Percentiles rank a stretch among this genome's conserved stretches.
Conservation (phyloP, 2,888 invertebrate species). For the Megalurothrips usitatus region DNA sequence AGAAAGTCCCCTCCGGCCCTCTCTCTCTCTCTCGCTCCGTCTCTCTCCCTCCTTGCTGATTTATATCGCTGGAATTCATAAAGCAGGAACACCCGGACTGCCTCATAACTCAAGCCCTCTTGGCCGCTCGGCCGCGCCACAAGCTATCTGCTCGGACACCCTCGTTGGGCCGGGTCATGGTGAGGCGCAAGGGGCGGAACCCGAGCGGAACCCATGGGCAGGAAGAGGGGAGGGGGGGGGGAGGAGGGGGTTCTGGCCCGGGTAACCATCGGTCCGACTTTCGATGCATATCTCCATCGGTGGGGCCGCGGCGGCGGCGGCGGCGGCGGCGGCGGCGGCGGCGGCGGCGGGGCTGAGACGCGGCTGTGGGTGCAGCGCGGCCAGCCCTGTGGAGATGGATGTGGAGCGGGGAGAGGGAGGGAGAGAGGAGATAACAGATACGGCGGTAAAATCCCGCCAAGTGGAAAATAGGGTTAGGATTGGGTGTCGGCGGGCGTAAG, state of each 20-base stretch:
- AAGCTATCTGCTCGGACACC: slow-evolving; percentile 24
- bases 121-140: slow-evolving; percentile 13
- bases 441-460: slow-evolving; percentile 5
- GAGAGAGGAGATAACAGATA: neutral
- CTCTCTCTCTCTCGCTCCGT: too few relatives aligned
- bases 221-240: neutral
- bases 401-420: neutral
- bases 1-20: too few relatives aligned
- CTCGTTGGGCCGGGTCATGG: neutral
- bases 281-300: slow-evolving; percentile 19
- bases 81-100: slow-evolving; percentile 15
- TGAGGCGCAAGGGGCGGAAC: too few relatives aligned
- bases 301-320: neutral
- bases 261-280: neutral
- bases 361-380: neutral
- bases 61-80: slow-evolving; percentile 23
- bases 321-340: too few relatives aligned
- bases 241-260: neutral
- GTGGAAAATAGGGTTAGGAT: slow-evolving; percentile 24
- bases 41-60: neutral
- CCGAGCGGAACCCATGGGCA: too few relatives aligned
- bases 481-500: neutral
- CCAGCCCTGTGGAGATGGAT: neutral
- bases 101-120: slow-evolving; percentile 9
- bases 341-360: too few relatives aligned